Evolutionary conservation across 2,888 invertebrate species (phyloP).

Genomic region (Drosophila trichaetosa): DNA sequence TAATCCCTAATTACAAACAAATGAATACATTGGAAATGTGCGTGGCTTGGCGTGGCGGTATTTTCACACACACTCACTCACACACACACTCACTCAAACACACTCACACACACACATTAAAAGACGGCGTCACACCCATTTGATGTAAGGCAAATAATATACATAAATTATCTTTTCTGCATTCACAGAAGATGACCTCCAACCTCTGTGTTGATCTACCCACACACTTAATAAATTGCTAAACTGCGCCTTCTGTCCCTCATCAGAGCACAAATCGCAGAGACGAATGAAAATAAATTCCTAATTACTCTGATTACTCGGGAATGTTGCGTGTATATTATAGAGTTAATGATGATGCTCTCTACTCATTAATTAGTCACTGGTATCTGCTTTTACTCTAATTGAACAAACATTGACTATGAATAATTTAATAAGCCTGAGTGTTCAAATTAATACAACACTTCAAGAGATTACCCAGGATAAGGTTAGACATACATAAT

Average conservation of each 20-base stretch:
- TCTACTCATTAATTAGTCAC: conserved; percentile 60
- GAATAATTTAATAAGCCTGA: conserved; percentile 51
- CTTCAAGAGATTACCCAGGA: conserved; percentile 13
- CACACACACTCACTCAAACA: not conserved
- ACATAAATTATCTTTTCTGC: conserved; percentile 47
- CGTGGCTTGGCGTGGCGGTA: conserved; percentile 19
- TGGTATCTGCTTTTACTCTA: conserved; percentile 48
- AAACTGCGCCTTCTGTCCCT: not conserved
- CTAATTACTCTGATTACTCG: conserved; percentile 70
- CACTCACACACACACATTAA: not conserved
- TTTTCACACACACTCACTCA: conserved; percentile 3
- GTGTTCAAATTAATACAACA: conserved; percentile 60
- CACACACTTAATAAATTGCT: conserved; percentile 3
- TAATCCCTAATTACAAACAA: conserved; percentile 81
- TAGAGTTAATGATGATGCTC: conserved; percentile 35
- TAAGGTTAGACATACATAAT: not conserved
- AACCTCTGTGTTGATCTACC: conserved; percentile 5
- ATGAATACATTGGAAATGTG: conserved; percentile 66
- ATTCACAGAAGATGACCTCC: not conserved
- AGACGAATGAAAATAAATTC: conserved; percentile 54
- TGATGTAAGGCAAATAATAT: conserved; percentile 38
- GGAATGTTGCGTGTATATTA: conserved; percentile 32
- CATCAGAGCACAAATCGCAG: conserved; percentile 3
- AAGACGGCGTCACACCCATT: conserved; percentile 13
- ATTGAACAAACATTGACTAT: conserved; percentile 64